Conservation (phyloP, 2,888 invertebrate species). For the Gymnosoma rotundatum region DNA sequence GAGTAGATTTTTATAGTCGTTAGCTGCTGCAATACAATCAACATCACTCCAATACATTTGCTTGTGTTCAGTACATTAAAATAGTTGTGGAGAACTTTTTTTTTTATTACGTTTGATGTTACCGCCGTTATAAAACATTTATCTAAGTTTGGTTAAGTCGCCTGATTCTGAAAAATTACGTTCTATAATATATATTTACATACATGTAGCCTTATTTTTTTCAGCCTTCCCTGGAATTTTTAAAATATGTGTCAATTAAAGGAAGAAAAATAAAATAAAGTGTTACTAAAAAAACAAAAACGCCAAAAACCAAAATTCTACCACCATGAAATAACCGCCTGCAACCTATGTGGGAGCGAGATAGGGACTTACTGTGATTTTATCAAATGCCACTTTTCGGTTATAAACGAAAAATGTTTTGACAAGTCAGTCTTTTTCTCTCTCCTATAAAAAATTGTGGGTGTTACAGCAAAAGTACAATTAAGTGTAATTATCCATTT, state of each 20-base stretch:
- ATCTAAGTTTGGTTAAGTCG: slow-evolving; percentile 55
- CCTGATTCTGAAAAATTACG: slow-evolving; percentile 48
- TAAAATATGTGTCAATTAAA: slow-evolving; percentile 14
- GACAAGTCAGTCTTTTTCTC: slow-evolving; percentile 83
- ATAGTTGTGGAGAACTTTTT: slow-evolving; percentile 21
- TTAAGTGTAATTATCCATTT: background rate
- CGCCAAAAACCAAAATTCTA: no score
- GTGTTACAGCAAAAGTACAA: slow-evolving; percentile 78
- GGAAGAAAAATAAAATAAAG: slow-evolving; percentile 2
- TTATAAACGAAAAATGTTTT: slow-evolving; percentile 58
- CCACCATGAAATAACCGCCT: slow-evolving; percentile 69
- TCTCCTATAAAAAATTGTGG: slow-evolving; percentile 83
- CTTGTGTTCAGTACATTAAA: slow-evolving; percentile 30
- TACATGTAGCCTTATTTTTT: slow-evolving; percentile 18
- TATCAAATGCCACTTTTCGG: slow-evolving; percentile 68
- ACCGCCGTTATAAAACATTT: slow-evolving; percentile 53
- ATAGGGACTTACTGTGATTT: slow-evolving; percentile 82
- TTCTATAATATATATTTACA: slow-evolving; percentile 14
- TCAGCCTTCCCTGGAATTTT: slow-evolving; percentile 55
- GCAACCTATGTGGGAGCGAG: slow-evolving; percentile 83
- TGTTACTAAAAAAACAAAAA: background rate
- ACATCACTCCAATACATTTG: slow-evolving; percentile 26
- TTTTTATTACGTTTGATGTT: background rate
- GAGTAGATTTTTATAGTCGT: slow-evolving; percentile 17
- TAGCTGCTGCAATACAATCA: slow-evolving; percentile 28